Conservation (phyloP, 2,888 invertebrate species). For the Cyclophora punctaria region DNA sequence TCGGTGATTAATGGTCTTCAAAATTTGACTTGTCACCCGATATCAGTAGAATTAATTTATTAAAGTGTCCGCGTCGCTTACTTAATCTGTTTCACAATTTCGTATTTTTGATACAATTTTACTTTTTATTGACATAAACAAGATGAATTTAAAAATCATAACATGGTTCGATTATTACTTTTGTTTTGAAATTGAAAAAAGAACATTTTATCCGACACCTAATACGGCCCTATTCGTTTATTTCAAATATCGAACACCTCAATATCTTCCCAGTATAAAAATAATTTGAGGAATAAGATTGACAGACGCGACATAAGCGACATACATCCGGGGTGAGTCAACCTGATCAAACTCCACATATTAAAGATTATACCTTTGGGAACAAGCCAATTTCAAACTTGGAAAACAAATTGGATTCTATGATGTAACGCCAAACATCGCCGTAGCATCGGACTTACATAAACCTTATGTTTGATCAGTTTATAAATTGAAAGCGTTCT, state of each 20-base stretch:
- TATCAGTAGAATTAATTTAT: conserved; percentile 6
- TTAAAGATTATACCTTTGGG: background rate
- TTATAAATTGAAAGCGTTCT: background rate
- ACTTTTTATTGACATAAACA: too few relatives aligned
- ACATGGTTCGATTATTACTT: too few relatives aligned
- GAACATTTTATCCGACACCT: too few relatives aligned
- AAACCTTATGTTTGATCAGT: background rate
- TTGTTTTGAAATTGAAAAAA: too few relatives aligned
- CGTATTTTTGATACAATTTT: background rate
- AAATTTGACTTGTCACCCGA: conserved; percentile 7
- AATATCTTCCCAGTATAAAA: too few relatives aligned
- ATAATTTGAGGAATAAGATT: too few relatives aligned
- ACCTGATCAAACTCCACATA: too few relatives aligned
- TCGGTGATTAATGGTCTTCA: conserved; percentile 11
- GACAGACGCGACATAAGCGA: too few relatives aligned
- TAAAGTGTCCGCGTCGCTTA: background rate
- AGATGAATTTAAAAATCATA: too few relatives aligned
- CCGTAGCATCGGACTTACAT: background rate
- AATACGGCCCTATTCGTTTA: too few relatives aligned
- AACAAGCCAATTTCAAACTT: background rate
- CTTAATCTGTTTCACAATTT: background rate
- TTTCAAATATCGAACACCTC: too few relatives aligned
- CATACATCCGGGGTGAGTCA: too few relatives aligned
- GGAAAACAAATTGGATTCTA: background rate
- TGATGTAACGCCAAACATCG: background rate